A percentile compares a stretch with the other conserved stretches of the same genome.
Conservation (phyloP, 2,797 vertebrate species). For the Sardinella longiceps region DNA sequence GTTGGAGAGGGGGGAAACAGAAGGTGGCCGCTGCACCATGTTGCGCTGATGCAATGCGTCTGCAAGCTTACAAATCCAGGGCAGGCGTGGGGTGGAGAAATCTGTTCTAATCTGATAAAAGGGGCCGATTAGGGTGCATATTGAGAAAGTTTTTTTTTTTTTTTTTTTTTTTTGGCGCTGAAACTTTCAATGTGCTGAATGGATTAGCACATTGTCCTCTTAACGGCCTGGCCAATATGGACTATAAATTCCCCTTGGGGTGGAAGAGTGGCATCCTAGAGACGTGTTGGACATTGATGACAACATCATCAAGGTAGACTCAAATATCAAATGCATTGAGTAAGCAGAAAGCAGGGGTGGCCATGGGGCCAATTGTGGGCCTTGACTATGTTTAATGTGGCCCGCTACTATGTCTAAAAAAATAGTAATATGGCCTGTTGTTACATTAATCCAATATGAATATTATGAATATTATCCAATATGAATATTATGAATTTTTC, state of each 20-base stretch:
- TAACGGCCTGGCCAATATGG: constrained; percentile 40
- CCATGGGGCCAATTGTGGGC: no score
- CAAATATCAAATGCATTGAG: neutral
- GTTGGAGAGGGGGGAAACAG: constrained; percentile 29
- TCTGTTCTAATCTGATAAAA: constrained; percentile 70
- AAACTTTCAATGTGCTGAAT: constrained; percentile 52
- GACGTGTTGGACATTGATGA: neutral
- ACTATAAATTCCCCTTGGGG: constrained; percentile 29
- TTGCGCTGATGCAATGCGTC: constrained; percentile 33
- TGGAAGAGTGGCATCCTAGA: neutral
- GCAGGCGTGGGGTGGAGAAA: constrained; percentile 42
- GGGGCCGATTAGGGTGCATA: constrained; percentile 62
- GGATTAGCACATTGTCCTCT: constrained; percentile 57
- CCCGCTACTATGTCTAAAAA: no score
- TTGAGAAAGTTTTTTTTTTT: constrained; percentile 52
- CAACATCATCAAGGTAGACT: neutral
- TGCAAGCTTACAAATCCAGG: constrained; percentile 38
- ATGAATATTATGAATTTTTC: no score
- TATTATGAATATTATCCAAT: no score
- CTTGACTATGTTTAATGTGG: no score
- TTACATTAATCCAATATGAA: no score
- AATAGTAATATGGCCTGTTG: no score
- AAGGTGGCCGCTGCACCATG: constrained; percentile 29
- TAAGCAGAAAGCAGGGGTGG: neutral
- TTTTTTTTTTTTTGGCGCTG: constrained; percentile 41